Evolutionary conservation across 2,888 invertebrate species (phyloP).

Genomic region (Diarsia rubi): DNA sequence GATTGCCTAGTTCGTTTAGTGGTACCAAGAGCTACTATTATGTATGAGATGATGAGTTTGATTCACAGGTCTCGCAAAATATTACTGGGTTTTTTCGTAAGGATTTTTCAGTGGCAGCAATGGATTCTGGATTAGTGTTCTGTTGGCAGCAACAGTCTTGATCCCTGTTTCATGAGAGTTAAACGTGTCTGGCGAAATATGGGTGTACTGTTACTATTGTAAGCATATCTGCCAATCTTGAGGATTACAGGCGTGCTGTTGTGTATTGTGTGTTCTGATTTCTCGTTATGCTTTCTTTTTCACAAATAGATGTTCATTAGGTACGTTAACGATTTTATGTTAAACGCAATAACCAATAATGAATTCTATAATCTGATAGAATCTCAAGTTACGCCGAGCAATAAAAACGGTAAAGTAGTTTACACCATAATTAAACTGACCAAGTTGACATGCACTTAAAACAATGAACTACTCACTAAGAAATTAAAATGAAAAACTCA

Average conservation of each 20-base stretch:
- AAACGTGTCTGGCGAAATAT: background rate
- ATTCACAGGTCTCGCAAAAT: background rate
- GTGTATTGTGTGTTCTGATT: background rate
- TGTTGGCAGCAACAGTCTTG: background rate
- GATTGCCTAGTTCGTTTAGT: background rate
- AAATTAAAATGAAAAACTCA: conserved; percentile 8
- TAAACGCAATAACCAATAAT: background rate
- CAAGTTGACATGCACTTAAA: background rate
- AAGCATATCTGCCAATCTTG: background rate
- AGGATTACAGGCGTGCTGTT: background rate
- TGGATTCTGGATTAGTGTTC: background rate
- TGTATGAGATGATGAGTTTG: background rate
- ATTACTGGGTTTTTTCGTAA: background rate
- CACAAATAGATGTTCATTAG: background rate
- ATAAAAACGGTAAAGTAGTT: background rate
- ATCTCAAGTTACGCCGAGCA: background rate
- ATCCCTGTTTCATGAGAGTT: background rate
- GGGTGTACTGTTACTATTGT: background rate
- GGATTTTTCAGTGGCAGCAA: background rate
- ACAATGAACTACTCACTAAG: background rate
- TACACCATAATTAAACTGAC: background rate
- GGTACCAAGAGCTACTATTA: background rate
- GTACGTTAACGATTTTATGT: background rate
- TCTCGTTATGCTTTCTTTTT: background rate
- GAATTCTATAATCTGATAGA: background rate